Percentiles rank a stretch among this genome's conserved stretches.
Evolutionary conservation across 2,113 vertebrate species (phyloP).

Genomic region (Butorides virescens): DNA sequence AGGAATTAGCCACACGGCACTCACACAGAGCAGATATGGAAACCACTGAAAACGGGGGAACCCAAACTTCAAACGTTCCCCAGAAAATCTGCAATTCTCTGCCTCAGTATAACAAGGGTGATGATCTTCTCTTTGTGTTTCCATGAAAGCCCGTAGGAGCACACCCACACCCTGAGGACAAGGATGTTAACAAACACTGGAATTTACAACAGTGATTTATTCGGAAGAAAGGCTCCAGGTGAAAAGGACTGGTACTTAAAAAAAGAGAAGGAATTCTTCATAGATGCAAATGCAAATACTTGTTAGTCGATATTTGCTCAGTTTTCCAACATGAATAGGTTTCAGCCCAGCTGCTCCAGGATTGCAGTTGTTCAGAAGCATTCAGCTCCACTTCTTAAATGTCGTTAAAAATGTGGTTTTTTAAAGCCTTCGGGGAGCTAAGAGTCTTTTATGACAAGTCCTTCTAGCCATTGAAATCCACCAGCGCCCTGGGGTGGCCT

Average conservation of each 20-base stretch:
- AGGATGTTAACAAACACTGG: constrained; percentile 8
- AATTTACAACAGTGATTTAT: constrained; percentile 38
- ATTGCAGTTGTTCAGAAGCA: neutral
- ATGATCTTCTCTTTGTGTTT: constrained; percentile 9
- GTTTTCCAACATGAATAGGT: constrained; percentile 5
- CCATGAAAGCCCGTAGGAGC: neutral
- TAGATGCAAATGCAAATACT: neutral
- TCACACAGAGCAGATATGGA: neutral
- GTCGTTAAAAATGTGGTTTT: neutral
- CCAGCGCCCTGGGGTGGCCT: neutral
- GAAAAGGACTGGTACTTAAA: neutral
- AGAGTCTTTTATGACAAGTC: constrained; percentile 6
- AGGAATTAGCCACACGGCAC: neutral
- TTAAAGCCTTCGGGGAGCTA: constrained; percentile 14
- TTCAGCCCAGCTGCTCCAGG: constrained; percentile 20
- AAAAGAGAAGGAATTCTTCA: neutral
- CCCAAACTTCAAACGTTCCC: neutral
- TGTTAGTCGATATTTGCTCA: constrained; percentile 22
- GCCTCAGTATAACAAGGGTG: neutral
- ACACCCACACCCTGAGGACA: constrained; percentile 24
- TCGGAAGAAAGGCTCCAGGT: constrained; percentile 25
- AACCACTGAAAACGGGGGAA: neutral
- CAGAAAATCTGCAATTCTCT: neutral
- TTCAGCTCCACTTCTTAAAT: neutral
- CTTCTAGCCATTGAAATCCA: constrained; percentile 15